phyloP scores from a whole-genome alignment of 2,888 invertebrate species.

The Plebejus anna region DNA sequence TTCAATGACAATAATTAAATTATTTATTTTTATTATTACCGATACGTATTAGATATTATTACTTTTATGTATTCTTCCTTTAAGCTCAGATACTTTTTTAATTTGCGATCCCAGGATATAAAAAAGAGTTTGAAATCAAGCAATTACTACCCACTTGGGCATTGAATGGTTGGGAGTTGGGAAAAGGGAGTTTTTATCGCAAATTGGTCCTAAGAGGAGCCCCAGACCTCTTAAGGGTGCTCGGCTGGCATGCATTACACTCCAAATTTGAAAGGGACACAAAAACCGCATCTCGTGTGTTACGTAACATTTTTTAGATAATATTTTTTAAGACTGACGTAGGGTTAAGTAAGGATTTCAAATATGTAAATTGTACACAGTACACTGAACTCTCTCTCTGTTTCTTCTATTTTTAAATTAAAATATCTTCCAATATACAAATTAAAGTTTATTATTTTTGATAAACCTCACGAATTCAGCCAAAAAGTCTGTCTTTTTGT shows the following conservation, averaged over 20 bases:
- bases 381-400: neutral
- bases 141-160: slow-evolving; percentile 19
- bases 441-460: no score
- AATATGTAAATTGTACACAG: neutral
- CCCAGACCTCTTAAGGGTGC: slow-evolving; percentile 35
- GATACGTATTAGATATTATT: no score
- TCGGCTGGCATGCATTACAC: slow-evolving; percentile 36
- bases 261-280: slow-evolving; percentile 36
- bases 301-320: slow-evolving; percentile 19
- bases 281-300: slow-evolving; percentile 26
- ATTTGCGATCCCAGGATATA: neutral
- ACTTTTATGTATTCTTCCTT: no score
- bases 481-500: no score
- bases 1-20: no score
- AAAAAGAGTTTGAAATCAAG: slow-evolving; percentile 15
- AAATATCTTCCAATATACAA: no score
- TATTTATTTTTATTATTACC: no score
- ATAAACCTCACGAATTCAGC: no score
- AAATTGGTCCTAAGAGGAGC: slow-evolving; percentile 35
- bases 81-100: no score
- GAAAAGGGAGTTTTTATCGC: slow-evolving; percentile 30
- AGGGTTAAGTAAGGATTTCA: neutral
- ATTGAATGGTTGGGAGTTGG: slow-evolving; percentile 25
- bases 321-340: neutral
- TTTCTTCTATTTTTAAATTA: neutral